phyloP scores from a whole-genome alignment of 2,797 vertebrate genomes.

The Xyrichtys novacula region DNA sequence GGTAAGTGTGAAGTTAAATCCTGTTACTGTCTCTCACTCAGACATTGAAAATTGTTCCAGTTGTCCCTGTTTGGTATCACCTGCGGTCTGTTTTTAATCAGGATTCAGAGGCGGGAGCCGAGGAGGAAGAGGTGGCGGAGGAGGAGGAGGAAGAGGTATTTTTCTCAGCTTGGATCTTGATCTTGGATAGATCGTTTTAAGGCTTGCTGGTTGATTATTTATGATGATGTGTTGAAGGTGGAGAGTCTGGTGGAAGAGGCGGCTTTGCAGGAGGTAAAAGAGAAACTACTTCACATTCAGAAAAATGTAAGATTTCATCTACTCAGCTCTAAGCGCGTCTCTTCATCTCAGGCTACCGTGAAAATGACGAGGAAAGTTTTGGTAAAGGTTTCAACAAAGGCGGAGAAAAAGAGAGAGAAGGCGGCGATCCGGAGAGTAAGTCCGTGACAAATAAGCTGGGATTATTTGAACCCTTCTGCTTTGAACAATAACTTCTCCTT shows the following conservation, averaged over 20 bases:
- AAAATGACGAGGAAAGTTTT: slow-evolving; percentile 82
- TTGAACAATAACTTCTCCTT: neutral
- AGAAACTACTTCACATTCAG: neutral
- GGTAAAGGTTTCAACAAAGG: slow-evolving; percentile 35
- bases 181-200: too few species aligned
- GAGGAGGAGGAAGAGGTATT: slow-evolving; percentile 33
- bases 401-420: slow-evolving; percentile 41
- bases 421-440: slow-evolving; percentile 57
- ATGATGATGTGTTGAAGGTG: slow-evolving; percentile 59
- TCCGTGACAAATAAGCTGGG: neutral
- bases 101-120: slow-evolving; percentile 61
- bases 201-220: neutral
- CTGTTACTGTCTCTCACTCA: too few species aligned
- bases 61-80: too few species aligned
- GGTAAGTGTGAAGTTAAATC: slow-evolving; percentile 23
- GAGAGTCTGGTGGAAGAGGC: slow-evolving; percentile 43
- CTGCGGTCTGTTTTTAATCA: slow-evolving; percentile 16
- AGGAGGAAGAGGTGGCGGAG: slow-evolving; percentile 53
- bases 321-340: neutral
- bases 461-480: accelerated
- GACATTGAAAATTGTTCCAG: too few species aligned
- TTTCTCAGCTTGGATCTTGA: neutral
- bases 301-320: neutral
- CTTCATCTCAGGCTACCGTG: slow-evolving; percentile 81
- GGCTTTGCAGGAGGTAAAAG: slow-evolving; percentile 70